A percentile compares a stretch with the other conserved stretches of the same genome.
These are phyloP conservation scores for Ceratina japonica DNA, from an alignment of 1,140 invertebrate species.

Conservation along the genomic window DNA sequence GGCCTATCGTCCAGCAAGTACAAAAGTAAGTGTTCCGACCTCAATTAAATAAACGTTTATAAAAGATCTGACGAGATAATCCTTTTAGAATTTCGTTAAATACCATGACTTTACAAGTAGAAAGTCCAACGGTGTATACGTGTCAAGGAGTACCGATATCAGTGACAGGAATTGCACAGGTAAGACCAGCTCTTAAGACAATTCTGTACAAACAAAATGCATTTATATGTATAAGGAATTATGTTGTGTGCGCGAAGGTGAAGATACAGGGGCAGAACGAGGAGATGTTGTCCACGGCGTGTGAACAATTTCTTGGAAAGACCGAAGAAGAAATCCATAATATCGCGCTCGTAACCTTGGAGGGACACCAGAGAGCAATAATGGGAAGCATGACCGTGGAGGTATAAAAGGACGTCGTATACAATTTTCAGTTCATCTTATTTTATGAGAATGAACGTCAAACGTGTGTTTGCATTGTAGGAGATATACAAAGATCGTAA, in stretches of 20 bases:
- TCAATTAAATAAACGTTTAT: background rate
- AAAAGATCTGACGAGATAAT: too few species aligned
- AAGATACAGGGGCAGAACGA: slow-evolving; percentile 99
- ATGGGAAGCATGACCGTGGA: slow-evolving; percentile 99
- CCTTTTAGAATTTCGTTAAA: slow-evolving; percentile 93
- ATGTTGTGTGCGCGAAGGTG: slow-evolving; percentile 82
- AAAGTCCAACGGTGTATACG: slow-evolving; percentile 96
- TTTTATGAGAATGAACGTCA: background rate
- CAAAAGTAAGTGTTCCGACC: slow-evolving; percentile 86
- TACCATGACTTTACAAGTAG: slow-evolving; percentile 96
- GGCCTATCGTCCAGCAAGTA: slow-evolving; percentile 96
- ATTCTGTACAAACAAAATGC: background rate
- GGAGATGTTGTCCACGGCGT: slow-evolving; percentile 97
- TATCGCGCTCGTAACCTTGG: slow-evolving; percentile 96
- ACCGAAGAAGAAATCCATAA: slow-evolving; percentile 93
- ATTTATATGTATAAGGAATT: slow-evolving; percentile 7
- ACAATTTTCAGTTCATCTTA: background rate
- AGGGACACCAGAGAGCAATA: slow-evolving; percentile 98
- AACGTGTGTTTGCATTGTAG: slow-evolving; percentile 72
- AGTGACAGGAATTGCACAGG: slow-evolving; percentile 97
- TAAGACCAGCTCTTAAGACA: slow-evolving; percentile 70
- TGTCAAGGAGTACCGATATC: slow-evolving; percentile 98
- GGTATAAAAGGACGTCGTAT: slow-evolving; percentile 74
- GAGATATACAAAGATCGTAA: slow-evolving; percentile 99
- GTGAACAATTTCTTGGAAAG: slow-evolving; percentile 98